Evolutionary conservation across 2,888 invertebrate species (phyloP), one percentile per base, ranked within the genome.

Genomic region (Oscheius onirici): DNA sequence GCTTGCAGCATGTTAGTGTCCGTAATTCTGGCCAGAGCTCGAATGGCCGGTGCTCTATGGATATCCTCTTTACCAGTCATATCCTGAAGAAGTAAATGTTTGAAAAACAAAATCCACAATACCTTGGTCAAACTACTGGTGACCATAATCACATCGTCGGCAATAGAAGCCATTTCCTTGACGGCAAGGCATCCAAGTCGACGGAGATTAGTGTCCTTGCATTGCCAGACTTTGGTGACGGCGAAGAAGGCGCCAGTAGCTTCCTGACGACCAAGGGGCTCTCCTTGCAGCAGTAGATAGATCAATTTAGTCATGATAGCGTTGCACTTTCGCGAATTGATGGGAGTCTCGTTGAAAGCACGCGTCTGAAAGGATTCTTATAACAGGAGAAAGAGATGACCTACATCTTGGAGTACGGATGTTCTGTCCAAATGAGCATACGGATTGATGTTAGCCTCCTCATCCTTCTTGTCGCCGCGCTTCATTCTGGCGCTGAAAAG

Each of bases 201-300:
- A 46, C 99, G 91, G 26, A 99, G 90, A 81, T 95, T 93, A 34
- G 90, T 93, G 91, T 99, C 99, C 85, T 94, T 94, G 0, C 95
- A 95, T 89, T 99, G 99, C 89, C 99, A 99, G 55, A 99, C 90
- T 89, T 99, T 99, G 0, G 99, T 99, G 91, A 97, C 97, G 1
- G 99, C 97, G 90, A 99, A 99, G 89, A 99, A 99, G 8, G 94
- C 93, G 87, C 97, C 97, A 0, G 99, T 99, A 0, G 99, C 99
- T 89, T 99, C 99, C 55, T 93, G 94, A 0, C 93, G 92, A 43
- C 11, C 94, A 74, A 99, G 91, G 83, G 92, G 91, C 88, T 97
- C 97, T 0, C 80, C 82, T 90, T 97, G 97, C 88, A 96, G 96
- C 77, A 99, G 91, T 80, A 99, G 90, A 89, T 96, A 97, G 24